Base-by-base conservation (phyloP, 2,113 vertebrate genomes). In the Oxygymnocypris stewartii region DNA sequence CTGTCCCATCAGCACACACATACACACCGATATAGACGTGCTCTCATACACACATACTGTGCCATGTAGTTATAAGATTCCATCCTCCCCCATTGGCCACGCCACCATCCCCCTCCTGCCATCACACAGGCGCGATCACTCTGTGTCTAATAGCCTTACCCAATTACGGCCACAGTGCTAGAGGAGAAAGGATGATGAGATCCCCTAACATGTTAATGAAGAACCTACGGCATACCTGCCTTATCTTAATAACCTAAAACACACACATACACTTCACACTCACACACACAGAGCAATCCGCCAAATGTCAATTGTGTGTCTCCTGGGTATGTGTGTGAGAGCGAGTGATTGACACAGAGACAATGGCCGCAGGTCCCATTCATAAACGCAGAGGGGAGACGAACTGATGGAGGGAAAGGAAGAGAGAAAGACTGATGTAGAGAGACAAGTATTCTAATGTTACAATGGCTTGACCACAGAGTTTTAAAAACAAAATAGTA, bases 201-300 rank as follows among this genome's bases (percentile, higher is more conserved):
- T 94, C 93, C 92, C 86, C 91, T 89, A 91, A 91, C 89, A 86
- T 88, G 93, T 90, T 95, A 95, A 96, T 96, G 95, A 96, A 96
- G 94, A 95, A 93, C 95, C 96, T 93, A 94, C 95, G 95, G 94
- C 94, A 90, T 94, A 94, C 92, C 94, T 94, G 93, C 93, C 93
- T 96, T 96, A 96, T 96, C 95, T 96, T 96, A 95, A 96, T 95
- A 95, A 94, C 93, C 94, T 94, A 94, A 93, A 77, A 65, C 86
- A 57, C 84, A 88, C 74, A 84, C 84, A 79, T 90, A 91, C 91
- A 90, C 92, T 90, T 73, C 89, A 49, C 88, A 5, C 85, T 37
- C 84, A 67, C 85, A 84, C 84, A 84, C 85, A 84, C 81, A 88
- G 84, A 89, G 89, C 91, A 88, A 87, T 71, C 90, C 89, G 85